These are phyloP conservation scores for Microcebus griseorufus DNA, from an alignment of 2,113 vertebrate species.

Conservation along the genomic window DNA sequence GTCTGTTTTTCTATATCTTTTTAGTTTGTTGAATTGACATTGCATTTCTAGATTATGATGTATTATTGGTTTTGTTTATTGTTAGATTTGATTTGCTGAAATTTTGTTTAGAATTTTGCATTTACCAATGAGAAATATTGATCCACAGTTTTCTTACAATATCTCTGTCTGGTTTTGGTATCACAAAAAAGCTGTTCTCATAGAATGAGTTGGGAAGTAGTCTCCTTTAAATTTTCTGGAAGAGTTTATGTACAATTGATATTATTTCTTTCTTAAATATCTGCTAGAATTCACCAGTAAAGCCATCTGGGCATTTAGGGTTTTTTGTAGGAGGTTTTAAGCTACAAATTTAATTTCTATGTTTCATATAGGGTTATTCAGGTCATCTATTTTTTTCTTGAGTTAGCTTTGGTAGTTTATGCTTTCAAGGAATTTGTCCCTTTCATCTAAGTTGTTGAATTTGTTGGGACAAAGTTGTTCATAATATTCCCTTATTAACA, in stretches of 20 bases:
- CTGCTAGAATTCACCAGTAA: not conserved
- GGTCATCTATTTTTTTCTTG: not conserved
- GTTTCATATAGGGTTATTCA: not conserved
- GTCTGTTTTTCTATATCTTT: not conserved
- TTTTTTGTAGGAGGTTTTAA: not conserved
- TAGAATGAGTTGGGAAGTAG: not conserved
- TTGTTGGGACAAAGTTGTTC: not conserved
- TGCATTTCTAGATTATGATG: not conserved
- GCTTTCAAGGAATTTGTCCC: not conserved
- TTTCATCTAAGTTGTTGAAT: not conserved
- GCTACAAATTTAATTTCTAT: not conserved
- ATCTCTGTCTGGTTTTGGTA: not conserved
- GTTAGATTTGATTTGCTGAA: not conserved
- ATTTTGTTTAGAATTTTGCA: not conserved
- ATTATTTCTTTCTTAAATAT: not conserved
- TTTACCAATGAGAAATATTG: not conserved
- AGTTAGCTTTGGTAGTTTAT: not conserved
- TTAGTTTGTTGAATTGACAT: not conserved
- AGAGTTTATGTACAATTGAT: not conserved
- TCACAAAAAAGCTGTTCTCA: not conserved
- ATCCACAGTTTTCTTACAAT: not conserved
- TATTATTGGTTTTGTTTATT: not conserved
- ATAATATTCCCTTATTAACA: not conserved
- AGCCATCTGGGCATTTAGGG: not conserved
- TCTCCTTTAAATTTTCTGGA: not conserved